Evolutionary conservation across 2,888 invertebrate species (phyloP).

Genomic region (Alloplasta piceator): DNA sequence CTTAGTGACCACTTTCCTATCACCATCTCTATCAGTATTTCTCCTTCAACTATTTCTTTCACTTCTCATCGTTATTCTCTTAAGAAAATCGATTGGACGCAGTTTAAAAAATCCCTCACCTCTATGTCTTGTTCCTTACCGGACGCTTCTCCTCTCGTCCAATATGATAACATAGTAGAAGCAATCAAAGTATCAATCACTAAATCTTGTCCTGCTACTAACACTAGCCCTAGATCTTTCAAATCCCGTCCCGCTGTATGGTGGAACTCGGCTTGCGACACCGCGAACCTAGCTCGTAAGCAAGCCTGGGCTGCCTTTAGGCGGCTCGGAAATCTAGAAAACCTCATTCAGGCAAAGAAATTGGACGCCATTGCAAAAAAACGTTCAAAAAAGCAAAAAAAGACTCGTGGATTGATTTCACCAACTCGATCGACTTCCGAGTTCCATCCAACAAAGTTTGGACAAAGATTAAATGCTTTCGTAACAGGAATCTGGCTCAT

Average conservation of each 20-base stretch:
- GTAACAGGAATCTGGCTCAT: slow-evolving; percentile 15
- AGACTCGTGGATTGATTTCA: slow-evolving; percentile 23
- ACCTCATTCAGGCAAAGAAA: slow-evolving; percentile 13
- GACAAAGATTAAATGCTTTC: slow-evolving; percentile 19
- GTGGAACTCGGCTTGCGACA: slow-evolving; percentile 9
- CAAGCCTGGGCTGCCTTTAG: slow-evolving; percentile 6
- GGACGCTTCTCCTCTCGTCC: not conserved
- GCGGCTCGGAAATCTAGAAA: not conserved
- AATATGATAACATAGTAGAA: slow-evolving; percentile 10
- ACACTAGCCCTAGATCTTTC: not conserved
- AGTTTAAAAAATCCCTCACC: not conserved
- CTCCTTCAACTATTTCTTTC: too few relatives aligned
- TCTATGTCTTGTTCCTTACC: not conserved
- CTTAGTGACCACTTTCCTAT: slow-evolving; percentile 24
- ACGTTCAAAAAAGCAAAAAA: slow-evolving; percentile 24
- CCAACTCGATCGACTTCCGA: not conserved
- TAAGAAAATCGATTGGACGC: slow-evolving; percentile 15
- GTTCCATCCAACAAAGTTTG: slow-evolving; percentile 1
- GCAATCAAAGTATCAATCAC: slow-evolving; percentile 17
- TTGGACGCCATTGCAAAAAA: slow-evolving; percentile 31
- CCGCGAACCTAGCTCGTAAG: not conserved
- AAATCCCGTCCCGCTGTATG: slow-evolving; percentile 31
- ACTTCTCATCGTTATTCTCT: not conserved
- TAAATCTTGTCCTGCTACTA: not conserved
- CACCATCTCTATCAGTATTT: not conserved